These are phyloP conservation scores for Solea solea DNA, from an alignment of 2,113 vertebrate genomes.

Conservation along the genomic window DNA sequence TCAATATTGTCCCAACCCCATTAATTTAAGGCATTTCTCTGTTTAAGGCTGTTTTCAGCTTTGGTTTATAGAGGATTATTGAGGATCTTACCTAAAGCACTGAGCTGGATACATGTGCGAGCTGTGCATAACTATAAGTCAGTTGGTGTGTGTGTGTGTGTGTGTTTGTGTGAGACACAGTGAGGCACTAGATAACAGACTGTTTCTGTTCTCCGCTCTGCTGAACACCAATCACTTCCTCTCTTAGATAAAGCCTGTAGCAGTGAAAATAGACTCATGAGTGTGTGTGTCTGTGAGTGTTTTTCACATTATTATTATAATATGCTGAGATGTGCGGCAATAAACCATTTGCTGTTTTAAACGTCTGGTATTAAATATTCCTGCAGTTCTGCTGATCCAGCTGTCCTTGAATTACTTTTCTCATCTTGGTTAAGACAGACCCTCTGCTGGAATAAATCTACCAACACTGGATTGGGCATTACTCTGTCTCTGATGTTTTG, in stretches of 20 bases:
- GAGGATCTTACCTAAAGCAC: too few species aligned
- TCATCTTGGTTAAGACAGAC: conserved; percentile 40
- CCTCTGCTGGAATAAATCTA: conserved; percentile 16
- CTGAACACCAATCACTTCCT: conserved; percentile 74
- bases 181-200: conserved; percentile 68
- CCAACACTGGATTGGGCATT: conserved; percentile 20
- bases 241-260: conserved; percentile 65
- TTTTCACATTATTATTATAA: conserved; percentile 3
- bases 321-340: conserved; percentile 37
- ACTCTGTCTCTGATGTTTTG: conserved; percentile 59
- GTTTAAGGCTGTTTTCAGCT: neutral
- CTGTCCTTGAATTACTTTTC: conserved; percentile 66
- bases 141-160: neutral
- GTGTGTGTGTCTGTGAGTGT: conserved; percentile 30
- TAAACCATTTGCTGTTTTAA: conserved; percentile 43
- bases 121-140: conserved; percentile 16
- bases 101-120: neutral
- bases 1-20: too few species aligned
- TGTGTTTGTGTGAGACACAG: conserved; percentile 24
- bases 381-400: conserved; percentile 55
- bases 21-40: neutral
- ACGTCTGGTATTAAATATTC: conserved; percentile 41
- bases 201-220: conserved; percentile 69
- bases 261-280: conserved; percentile 55
- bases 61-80: too few species aligned